Evolutionary conservation across 2,888 invertebrate genomes (phyloP).

Genomic region (Amaurobius ferox): DNA sequence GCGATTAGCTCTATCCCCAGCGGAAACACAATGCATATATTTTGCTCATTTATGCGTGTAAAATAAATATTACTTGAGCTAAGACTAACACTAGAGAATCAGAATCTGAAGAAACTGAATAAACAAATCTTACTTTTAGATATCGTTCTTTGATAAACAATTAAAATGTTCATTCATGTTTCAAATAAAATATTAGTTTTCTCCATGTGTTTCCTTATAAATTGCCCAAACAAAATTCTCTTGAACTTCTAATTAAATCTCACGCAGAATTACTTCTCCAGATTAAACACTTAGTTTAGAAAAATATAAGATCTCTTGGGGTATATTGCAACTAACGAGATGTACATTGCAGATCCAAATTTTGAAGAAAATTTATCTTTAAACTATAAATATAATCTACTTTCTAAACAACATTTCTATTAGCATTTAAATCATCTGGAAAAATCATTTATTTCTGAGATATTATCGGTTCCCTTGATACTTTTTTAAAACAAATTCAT

Average conservation of each 20-base stretch:
- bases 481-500: background rate
- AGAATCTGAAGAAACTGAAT: no score
- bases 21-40: no score
- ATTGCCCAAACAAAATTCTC: no score
- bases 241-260: background rate
- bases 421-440: background rate
- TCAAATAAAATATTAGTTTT: no score
- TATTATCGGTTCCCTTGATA: background rate
- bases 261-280: background rate
- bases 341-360: background rate
- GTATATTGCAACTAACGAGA: background rate
- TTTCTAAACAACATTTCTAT: constrained; percentile 6
- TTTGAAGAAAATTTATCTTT: background rate
- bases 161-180: no score
- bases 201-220: no score
- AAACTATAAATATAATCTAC: background rate
- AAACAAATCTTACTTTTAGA: no score
- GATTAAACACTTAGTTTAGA: background rate
- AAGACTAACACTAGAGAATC: no score
- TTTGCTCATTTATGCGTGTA: no score
- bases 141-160: no score
- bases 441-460: background rate
- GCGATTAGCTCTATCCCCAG: no score
- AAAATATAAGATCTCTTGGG: background rate
- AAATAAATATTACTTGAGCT: no score